A percentile compares a stretch with the other conserved stretches of the same genome.
Conservation (phyloP, 2,113 vertebrate species). For the Callospermophilus lateralis region DNA sequence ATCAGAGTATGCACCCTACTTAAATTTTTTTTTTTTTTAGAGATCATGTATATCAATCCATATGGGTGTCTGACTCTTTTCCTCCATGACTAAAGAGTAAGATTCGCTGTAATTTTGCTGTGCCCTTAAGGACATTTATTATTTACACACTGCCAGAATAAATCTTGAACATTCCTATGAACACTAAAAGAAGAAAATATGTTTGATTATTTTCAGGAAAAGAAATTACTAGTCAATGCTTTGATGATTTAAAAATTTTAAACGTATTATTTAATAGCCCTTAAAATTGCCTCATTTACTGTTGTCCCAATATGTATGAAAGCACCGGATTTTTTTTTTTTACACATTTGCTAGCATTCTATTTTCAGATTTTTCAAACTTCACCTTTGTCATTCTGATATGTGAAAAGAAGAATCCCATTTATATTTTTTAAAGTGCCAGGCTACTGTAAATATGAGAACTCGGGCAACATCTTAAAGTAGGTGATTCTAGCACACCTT, state of each 20-base stretch:
- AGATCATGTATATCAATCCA: background rate
- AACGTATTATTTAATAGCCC: background rate
- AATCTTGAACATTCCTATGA: constrained; percentile 3
- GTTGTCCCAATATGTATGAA: background rate
- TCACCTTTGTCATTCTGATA: constrained; percentile 14
- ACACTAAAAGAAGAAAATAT: background rate
- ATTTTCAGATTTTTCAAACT: background rate
- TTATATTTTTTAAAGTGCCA: background rate
- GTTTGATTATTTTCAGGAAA: background rate
- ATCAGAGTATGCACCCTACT: background rate
- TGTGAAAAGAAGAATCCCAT: background rate
- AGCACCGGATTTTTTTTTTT: background rate
- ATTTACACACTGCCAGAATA: background rate
- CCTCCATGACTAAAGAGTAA: background rate
- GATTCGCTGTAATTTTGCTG: background rate
- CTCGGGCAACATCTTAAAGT: constrained; percentile 40
- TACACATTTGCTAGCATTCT: background rate
- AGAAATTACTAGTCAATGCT: constrained; percentile 11
- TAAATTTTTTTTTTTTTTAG: background rate
- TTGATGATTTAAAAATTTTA: background rate
- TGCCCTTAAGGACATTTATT: background rate
- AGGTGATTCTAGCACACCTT: background rate
- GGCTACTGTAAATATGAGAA: background rate
- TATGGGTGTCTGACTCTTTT: background rate
- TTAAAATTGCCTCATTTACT: background rate